Percentiles rank a stretch among this genome's conserved stretches.
phyloP scores from a whole-genome alignment of 2,113 vertebrate species.

The Takifugu flavidus region DNA sequence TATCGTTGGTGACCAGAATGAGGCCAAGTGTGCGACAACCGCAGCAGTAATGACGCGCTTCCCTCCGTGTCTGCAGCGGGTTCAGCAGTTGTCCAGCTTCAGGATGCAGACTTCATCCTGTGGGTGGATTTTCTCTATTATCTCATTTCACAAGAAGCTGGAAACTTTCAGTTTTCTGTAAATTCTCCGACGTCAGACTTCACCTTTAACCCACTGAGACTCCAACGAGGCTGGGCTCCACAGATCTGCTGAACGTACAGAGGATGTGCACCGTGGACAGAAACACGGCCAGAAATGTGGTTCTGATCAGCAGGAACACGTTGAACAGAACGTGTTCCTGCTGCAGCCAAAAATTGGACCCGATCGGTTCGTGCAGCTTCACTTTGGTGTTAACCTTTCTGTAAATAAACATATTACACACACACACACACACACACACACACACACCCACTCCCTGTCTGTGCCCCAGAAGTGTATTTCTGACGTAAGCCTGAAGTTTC shows the following conservation, averaged over 20 bases:
- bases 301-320: background rate
- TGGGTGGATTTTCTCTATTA: background rate
- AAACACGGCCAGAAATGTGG: background rate
- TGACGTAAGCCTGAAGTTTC: too few relatives aligned
- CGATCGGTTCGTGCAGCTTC: too few relatives aligned
- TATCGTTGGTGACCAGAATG: conserved; percentile 37
- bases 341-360: too few relatives aligned
- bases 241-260: background rate
- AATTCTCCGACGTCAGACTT: conserved; percentile 28
- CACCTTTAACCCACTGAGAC: background rate
- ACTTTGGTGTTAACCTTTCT: too few relatives aligned
- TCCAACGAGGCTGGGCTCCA: background rate
- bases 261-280: background rate
- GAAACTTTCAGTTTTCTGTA: conserved; percentile 47
- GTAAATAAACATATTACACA: too few relatives aligned
- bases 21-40: conserved; percentile 8
- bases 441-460: too few relatives aligned
- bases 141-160: conserved; percentile 35
- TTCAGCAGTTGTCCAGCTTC: background rate
- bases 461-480: too few relatives aligned
- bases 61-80: conserved; percentile 9
- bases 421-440: too few relatives aligned
- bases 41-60: conserved; percentile 26
- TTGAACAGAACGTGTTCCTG: too few relatives aligned
- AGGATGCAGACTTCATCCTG: background rate